Percentiles rank a stretch among this genome's conserved stretches.
Conservation (phyloP, 1,140 invertebrate species). For the Drosophila nasuta region DNA sequence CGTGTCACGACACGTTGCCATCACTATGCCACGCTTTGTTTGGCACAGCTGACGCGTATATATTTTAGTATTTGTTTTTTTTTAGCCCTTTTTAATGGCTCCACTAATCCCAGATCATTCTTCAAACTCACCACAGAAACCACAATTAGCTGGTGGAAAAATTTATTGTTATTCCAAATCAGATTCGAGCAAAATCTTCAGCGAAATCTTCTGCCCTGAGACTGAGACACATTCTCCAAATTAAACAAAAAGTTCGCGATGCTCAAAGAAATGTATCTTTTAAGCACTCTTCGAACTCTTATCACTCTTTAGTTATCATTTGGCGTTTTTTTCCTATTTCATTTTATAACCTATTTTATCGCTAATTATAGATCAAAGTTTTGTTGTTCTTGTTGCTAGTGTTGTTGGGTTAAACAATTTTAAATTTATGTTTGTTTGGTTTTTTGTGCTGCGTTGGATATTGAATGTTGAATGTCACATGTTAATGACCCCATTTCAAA, state of each 20-base stretch:
- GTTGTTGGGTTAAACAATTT: conserved; percentile 33
- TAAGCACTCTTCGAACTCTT: conserved; percentile 55
- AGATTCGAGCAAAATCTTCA: conserved; percentile 54
- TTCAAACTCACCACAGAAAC: conserved; percentile 70
- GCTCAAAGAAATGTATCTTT: conserved; percentile 19
- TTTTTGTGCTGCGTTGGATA: conserved; percentile 7
- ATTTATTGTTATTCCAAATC: conserved; percentile 67
- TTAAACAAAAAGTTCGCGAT: conserved; percentile 9
- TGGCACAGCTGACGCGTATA: conserved; percentile 56
- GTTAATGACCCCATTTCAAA: conserved; percentile 74
- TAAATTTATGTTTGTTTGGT: conserved; percentile 31
- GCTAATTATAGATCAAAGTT: conserved; percentile 63
- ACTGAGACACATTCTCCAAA: conserved; percentile 21
- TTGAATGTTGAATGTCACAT: conserved; percentile 62
- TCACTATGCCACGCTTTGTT: conserved; percentile 45
- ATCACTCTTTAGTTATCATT: conserved; percentile 58
- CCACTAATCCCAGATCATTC: conserved; percentile 36
- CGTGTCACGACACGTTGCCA: conserved; percentile 18
- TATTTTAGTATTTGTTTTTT: conserved; percentile 26
- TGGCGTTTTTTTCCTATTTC: background rate
- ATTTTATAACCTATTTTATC: conserved; percentile 72
- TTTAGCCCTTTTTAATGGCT: conserved; percentile 16
- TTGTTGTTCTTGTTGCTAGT: conserved; percentile 2
- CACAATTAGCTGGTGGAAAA: conserved; percentile 60
- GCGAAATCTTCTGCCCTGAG: conserved; percentile 55